Base-by-base conservation (phyloP, 2,113 vertebrate species). In the Sinocyclocheilus maitianheensis region DNA sequence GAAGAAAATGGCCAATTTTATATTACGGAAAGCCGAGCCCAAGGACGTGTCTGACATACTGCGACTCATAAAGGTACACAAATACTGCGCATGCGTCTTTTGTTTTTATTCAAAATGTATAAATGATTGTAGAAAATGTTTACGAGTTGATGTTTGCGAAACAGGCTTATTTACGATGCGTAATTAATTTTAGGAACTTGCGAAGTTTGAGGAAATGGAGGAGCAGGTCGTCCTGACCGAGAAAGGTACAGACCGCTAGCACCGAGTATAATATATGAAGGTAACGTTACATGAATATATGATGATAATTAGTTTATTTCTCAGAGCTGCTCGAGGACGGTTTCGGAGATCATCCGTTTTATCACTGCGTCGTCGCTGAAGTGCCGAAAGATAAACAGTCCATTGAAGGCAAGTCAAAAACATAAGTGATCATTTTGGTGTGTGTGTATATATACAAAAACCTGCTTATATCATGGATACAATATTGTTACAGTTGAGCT, bases 181-280 rank as follows among this genome's bases (percentile, higher is more conserved):
- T 9, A 9, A 34, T 34, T 3, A 1, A 9, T 93, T 83, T 13
- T 86, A 99, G 97, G 98, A 98, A 92, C 94, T 99, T 40, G 97
- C 97, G 0, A 99, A 98, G 86, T 98, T 98, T 14, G 98, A 99
- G 90, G 96, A 97, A 40, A 99, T 98, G 97, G 97, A 99, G 93
- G 94, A 97, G 87, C 96, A 97, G 92, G 98, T 99, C 86, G 93
- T 95, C n/a, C 94, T 99, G 91, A 99, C 98, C 3, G 98, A 95
- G 76, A 93, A 95, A 92, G 94, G 94, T 94, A 82, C 88, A 16
- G 3, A 62, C 26, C 26, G 7, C 20, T 75, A 26, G 26, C 26
- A 26, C 8, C 24, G 3, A 20, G n/a, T 63, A 58, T 71, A 12
- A 6, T 71, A 8, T 83, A 13, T 34, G 14, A 22, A 11, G 26